phyloP scores from a whole-genome alignment of 92 coral and sea anemone genomes.

The Porites lobata region DNA sequence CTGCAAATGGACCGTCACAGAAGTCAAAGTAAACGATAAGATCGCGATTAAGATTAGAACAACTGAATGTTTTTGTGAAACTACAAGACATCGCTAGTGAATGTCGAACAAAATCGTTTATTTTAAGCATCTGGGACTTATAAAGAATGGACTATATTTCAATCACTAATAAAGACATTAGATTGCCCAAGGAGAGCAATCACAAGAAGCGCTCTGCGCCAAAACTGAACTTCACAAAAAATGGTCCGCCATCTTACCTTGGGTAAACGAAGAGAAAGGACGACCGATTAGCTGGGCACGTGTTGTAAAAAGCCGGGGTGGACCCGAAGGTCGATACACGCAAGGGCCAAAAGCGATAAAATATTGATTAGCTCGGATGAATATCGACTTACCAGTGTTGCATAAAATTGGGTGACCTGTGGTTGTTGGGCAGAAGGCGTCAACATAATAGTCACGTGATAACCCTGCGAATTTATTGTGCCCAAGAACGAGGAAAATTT shows the following conservation, averaged over 20 bases:
- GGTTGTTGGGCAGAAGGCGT: slow-evolving; percentile 40
- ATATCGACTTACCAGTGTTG: slow-evolving; percentile 30
- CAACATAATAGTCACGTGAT: slow-evolving; percentile 53
- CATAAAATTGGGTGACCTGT: no score
- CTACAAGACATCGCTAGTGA: background rate
- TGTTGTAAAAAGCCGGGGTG: slow-evolving; percentile 92
- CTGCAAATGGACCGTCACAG: background rate
- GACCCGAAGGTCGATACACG: slow-evolving; percentile 62
- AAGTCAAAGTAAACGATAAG: background rate
- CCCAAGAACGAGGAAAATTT: slow-evolving; percentile 31
- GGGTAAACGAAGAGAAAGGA: slow-evolving; percentile 83
- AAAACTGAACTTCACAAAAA: slow-evolving; percentile 7
- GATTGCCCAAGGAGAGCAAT: background rate
- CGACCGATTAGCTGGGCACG: slow-evolving; percentile 79
- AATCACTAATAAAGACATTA: background rate
- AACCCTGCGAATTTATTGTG: slow-evolving; percentile 38
- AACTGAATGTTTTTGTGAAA: background rate
- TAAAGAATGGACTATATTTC: background rate
- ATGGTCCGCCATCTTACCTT: slow-evolving; percentile 94
- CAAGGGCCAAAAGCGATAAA: slow-evolving; percentile 18
- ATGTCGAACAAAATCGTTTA: background rate
- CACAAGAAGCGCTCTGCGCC: background rate
- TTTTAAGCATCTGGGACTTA: background rate
- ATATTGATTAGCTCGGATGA: slow-evolving; percentile 54
- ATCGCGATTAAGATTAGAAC: background rate